Base-by-base conservation (phyloP, 1,140 invertebrate genomes). In the Nomia melanderi region DNA sequence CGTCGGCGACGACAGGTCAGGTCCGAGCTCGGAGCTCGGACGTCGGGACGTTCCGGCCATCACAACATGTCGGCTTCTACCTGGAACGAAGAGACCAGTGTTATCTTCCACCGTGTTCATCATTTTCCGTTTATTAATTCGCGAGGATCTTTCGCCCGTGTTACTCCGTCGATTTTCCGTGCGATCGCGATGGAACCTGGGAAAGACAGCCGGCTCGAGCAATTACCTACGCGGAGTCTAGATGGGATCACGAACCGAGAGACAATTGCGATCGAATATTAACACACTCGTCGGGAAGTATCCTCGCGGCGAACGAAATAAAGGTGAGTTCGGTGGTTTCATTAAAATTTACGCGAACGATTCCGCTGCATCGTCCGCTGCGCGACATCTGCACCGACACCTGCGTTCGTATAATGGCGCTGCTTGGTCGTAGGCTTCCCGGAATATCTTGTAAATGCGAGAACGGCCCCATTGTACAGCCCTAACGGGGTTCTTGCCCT, bases 21-120 rank as follows among this genome's bases (percentile, higher is more conserved):
- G 81, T 80, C 78, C 75, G 77, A 87, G 83, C 85, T 90, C 89
- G 63, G 82, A 79, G 75, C 73, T 88, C 76, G 86, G 82, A 74
- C 84, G 85, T 77, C 87, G 86, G 29, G 86, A 85, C 71, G 85
- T 90, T 66, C 86, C 88, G 62, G 90, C 89, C 89, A 91, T 91
- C 86, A 90, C 89, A 81, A 86, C 90, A 91, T 90, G 57, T 85
- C 82, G 79, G 63, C 66, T 73, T 85, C 60, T 69, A 82, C 77
- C 89, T 90, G 65, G 57, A 86, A 80, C 25, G 14, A 36, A 25
- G 44, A 78, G 3, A 44, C n/a, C 33, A 25, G 20, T 20, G 31
- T 11, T 36, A 23, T 63, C 56, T 56, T 59, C 3, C 20, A 11
- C 12, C 29, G 29, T 0, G 27, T 12, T 25, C 5, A 54, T 23